phyloP scores from a whole-genome alignment of 2,797 vertebrate species.

The Cottoperca gobio region DNA sequence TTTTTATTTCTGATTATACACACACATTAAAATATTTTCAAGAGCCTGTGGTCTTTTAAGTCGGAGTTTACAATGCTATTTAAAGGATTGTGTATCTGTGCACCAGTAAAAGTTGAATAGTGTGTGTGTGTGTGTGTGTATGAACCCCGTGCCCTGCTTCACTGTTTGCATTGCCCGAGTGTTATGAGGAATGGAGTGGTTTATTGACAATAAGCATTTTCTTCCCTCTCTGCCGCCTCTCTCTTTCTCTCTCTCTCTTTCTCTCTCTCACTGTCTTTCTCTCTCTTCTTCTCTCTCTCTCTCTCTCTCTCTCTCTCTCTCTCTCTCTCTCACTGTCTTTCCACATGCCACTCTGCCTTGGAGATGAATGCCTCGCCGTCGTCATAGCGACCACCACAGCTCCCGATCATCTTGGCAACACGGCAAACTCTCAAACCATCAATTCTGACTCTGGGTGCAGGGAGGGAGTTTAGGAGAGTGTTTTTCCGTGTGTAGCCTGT shows the following conservation, averaged over 20 bases:
- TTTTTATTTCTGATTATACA: constrained; percentile 49
- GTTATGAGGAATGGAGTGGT: constrained; percentile 65
- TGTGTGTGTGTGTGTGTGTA: no score
- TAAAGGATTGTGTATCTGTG: constrained; percentile 26
- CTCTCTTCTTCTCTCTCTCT: constrained; percentile 8
- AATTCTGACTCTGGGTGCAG: constrained; percentile 28
- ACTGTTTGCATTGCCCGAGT: constrained; percentile 63
- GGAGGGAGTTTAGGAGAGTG: constrained; percentile 16
- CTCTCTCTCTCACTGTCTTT: constrained; percentile 48
- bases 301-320: background rate
- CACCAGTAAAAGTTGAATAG: constrained; percentile 46
- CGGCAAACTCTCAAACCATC: constrained; percentile 42
- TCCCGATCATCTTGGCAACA: constrained; percentile 58
- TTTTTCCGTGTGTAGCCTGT: constrained; percentile 33
- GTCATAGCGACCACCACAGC: constrained; percentile 67
- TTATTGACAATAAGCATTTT: constrained; percentile 74
- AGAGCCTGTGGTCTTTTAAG: constrained; percentile 48
- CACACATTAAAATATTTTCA: constrained; percentile 42
- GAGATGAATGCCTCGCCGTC: constrained; percentile 66
- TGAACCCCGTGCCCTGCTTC: constrained; percentile 56
- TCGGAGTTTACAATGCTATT: constrained; percentile 37
- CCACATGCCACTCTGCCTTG: constrained; percentile 46
- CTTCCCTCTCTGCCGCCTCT: constrained; percentile 23
- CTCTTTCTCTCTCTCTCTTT: background rate
- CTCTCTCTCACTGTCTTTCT: background rate